Evolutionary conservation across 2,113 vertebrate genomes (phyloP).

Genomic region (Narcine bancroftii): DNA sequence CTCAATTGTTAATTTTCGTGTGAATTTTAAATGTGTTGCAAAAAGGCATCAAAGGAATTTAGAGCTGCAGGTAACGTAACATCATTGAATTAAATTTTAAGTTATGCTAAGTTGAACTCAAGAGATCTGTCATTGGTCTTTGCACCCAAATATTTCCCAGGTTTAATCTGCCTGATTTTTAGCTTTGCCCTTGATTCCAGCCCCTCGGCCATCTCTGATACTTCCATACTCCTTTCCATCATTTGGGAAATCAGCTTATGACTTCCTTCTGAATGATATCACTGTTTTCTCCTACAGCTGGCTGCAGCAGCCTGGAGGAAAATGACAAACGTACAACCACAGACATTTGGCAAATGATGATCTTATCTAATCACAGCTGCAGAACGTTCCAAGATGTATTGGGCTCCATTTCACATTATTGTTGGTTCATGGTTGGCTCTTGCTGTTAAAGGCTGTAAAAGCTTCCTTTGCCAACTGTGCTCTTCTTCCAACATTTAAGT

Average conservation of each 20-base stretch:
- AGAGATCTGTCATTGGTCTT: not conserved
- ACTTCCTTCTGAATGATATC: constrained; percentile 8
- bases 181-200: not conserved
- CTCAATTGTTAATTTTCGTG: not conserved
- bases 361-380: not conserved
- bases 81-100: not conserved
- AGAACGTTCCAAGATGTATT: not conserved
- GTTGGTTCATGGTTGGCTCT: not conserved
- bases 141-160: not conserved
- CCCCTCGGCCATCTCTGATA: not conserved
- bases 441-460: not conserved
- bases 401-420: not conserved
- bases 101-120: not conserved
- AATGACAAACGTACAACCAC: constrained; percentile 24
- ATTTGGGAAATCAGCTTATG: constrained; percentile 8
- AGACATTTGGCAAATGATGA: not conserved
- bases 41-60: not conserved
- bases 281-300: constrained; percentile 19
- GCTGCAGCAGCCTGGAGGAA: not conserved
- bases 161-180: not conserved
- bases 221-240: not conserved
- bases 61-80: not conserved
- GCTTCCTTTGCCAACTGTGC: not conserved
- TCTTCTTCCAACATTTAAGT: not conserved
- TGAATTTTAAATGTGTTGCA: not conserved